These are phyloP conservation scores for Leucophora obtusa DNA, from an alignment of 2,888 invertebrate species.

Conservation along the genomic window DNA sequence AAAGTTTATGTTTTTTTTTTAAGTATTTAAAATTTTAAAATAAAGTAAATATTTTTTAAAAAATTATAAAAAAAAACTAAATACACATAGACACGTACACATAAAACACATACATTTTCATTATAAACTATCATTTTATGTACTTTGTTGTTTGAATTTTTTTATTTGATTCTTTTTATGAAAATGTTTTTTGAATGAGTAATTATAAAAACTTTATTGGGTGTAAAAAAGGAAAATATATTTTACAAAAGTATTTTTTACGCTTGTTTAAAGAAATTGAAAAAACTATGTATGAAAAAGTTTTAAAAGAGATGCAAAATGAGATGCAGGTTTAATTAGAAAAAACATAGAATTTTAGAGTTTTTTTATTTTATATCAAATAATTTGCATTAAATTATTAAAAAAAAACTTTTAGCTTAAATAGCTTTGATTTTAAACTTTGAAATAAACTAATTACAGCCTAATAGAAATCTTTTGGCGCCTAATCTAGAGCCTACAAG, in stretches of 20 bases:
- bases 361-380: too few species aligned
- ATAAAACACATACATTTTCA: conserved; percentile 75
- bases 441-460: too few species aligned
- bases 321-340: conserved; percentile 24
- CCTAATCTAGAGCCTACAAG: too few species aligned
- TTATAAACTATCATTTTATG: conserved; percentile 44
- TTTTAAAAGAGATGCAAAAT: conserved; percentile 54
- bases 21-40: conserved; percentile 34
- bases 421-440: too few species aligned
- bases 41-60: conserved; percentile 8
- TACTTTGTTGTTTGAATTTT: neutral
- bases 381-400: too few species aligned
- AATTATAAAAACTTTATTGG: neutral
- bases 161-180: conserved; percentile 25
- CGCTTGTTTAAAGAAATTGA: neutral
- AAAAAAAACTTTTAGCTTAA: too few species aligned
- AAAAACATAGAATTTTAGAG: conserved; percentile 47
- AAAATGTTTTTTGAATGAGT: neutral
- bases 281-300: conserved; percentile 30
- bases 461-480: too few species aligned
- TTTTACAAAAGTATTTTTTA: neutral
- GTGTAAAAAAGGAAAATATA: conserved; percentile 1
- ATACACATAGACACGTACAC: conserved; percentile 79
- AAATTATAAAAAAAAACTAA: conserved; percentile 71
- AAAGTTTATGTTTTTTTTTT: neutral